These are phyloP conservation scores for Dryas iulia DNA, from an alignment of 1,140 invertebrate species.

Conservation along the genomic window DNA sequence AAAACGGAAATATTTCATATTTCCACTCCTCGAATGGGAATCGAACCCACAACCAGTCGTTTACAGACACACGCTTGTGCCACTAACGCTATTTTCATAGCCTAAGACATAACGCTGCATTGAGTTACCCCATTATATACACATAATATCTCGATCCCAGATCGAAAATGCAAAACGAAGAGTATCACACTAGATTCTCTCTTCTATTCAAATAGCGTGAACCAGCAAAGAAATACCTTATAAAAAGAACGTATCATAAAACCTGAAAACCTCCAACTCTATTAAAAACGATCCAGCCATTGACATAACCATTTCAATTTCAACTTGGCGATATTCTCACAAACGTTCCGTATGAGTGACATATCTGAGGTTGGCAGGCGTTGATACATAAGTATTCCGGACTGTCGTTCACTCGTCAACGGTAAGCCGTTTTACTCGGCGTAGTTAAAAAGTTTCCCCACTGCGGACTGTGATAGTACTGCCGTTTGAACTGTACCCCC, in stretches of 20 bases:
- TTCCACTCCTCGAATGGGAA: too few relatives aligned
- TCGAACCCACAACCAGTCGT: too few relatives aligned
- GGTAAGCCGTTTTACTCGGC: slow-evolving; percentile 43
- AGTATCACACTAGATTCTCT: too few relatives aligned
- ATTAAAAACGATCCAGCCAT: neutral
- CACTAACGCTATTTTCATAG: too few relatives aligned
- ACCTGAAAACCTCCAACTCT: slow-evolving; percentile 23
- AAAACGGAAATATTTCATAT: too few relatives aligned
- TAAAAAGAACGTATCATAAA: slow-evolving; percentile 21
- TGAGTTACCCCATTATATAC: too few relatives aligned
- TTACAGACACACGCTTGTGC: too few relatives aligned
- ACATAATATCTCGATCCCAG: too few relatives aligned
- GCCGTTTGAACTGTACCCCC: slow-evolving; percentile 34
- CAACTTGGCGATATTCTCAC: slow-evolving; percentile 37
- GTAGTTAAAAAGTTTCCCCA: slow-evolving; percentile 54
- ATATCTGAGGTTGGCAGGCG: slow-evolving; percentile 50
- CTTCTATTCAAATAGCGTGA: too few relatives aligned
- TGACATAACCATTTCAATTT: slow-evolving; percentile 29
- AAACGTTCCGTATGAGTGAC: slow-evolving; percentile 55
- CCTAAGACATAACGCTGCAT: too few relatives aligned
- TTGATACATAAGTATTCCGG: slow-evolving; percentile 39
- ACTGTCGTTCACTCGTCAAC: slow-evolving; percentile 45
- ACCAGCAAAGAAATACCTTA: too few relatives aligned
- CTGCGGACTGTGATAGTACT: slow-evolving; percentile 40
- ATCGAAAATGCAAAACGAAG: too few relatives aligned